Percentiles rank a stretch among this genome's conserved stretches.
Evolutionary conservation across 2,888 invertebrate genomes (phyloP).

Genomic region (Protula sp.): DNA sequence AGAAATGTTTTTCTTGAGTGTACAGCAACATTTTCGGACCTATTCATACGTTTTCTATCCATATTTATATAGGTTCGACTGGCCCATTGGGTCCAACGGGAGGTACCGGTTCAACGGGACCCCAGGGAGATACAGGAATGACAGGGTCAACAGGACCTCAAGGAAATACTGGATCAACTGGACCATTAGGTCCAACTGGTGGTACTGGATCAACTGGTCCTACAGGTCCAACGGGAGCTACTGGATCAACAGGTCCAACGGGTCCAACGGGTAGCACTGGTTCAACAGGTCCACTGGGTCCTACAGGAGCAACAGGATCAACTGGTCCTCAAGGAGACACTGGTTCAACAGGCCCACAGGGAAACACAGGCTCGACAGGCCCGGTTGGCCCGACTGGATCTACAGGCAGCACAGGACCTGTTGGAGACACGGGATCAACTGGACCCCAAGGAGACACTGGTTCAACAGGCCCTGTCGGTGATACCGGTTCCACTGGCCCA

Average conservation of each 20-base stretch:
- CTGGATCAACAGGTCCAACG: slow-evolving; percentile 1
- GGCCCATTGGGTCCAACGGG: slow-evolving; percentile 18
- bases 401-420: background rate
- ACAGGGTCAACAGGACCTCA: background rate
- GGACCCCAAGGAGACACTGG: slow-evolving; percentile 5
- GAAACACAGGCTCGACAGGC: background rate
- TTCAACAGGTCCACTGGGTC: background rate
- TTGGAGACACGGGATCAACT: background rate
- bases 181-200: background rate
- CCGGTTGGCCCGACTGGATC: background rate
- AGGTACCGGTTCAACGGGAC: slow-evolving; percentile 13
- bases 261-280: background rate
- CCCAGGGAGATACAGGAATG: background rate
- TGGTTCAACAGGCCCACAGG: background rate
- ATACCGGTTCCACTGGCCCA: slow-evolving; percentile 1
- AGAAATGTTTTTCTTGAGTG: too few species aligned
- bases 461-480: slow-evolving; percentile 6
- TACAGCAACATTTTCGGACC: too few species aligned
- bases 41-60: too few species aligned
- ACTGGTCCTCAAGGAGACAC: background rate
- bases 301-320: slow-evolving; percentile 1
- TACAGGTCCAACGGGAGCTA: background rate
- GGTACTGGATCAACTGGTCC: background rate
- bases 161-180: background rate
- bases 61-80: slow-evolving; percentile 11